A percentile compares a stretch with the other conserved stretches of the same genome.
These are phyloP conservation scores for Periphyllus acericola DNA, from an alignment of 2,888 invertebrate species.

Conservation along the genomic window DNA sequence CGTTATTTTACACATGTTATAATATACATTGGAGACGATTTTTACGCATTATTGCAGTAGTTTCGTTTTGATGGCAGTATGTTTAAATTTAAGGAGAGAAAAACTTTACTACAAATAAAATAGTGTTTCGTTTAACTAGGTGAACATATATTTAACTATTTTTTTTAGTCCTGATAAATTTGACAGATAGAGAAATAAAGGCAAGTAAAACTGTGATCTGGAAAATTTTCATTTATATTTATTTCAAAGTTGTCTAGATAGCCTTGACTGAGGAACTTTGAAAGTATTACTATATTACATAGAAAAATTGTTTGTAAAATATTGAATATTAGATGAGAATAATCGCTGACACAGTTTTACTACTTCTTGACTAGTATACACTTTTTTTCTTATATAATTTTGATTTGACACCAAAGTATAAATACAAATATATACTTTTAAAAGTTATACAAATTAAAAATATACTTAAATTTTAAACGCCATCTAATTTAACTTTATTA, in stretches of 20 bases:
- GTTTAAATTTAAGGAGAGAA: slow-evolving; percentile 1
- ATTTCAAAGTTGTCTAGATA: not conserved
- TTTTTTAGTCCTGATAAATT: not conserved
- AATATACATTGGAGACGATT: not conserved
- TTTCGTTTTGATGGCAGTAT: slow-evolving; percentile 29
- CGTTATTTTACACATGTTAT: not conserved
- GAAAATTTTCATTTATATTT: not conserved
- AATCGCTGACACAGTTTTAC: not conserved
- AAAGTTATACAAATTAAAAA: not conserved
- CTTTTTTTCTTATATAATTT: slow-evolving; percentile 13
- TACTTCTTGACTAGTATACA: slow-evolving; percentile 44
- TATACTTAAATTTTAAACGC: not conserved
- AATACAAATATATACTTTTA: not conserved
- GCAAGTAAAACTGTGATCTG: not conserved
- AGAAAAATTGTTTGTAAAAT: not conserved
- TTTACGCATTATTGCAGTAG: slow-evolving; percentile 20
- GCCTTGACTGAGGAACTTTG: not conserved
- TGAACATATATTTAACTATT: too few relatives aligned
- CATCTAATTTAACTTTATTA: not conserved
- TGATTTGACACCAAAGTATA: not conserved
- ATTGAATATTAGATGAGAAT: not conserved
- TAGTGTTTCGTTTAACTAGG: not conserved
- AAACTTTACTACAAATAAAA: not conserved
- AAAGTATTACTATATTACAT: not conserved
- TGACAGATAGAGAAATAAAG: not conserved